Evolutionary conservation across 1,140 invertebrate species (phyloP).

Genomic region (Bacillus rossius): DNA sequence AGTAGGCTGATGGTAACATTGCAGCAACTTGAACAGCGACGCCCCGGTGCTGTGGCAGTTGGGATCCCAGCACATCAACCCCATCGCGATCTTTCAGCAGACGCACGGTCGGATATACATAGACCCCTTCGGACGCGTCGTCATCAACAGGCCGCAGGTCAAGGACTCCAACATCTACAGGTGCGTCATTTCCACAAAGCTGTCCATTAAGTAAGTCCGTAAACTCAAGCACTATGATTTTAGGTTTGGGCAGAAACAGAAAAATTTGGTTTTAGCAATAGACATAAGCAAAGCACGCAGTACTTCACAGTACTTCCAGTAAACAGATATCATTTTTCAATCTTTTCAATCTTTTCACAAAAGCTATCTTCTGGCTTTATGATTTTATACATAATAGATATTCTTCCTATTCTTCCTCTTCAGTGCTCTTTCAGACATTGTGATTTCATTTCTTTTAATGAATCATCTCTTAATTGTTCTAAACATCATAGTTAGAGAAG

Average conservation of each 20-base stretch:
- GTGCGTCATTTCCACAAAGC: conserved; percentile 30
- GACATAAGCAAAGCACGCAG: too few relatives aligned
- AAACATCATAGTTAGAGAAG: too few relatives aligned
- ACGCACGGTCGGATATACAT: conserved; percentile 43
- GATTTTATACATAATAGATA: too few relatives aligned
- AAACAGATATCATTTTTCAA: too few relatives aligned
- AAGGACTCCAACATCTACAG: conserved; percentile 50
- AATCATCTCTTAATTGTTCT: too few relatives aligned
- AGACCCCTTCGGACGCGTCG: conserved; percentile 41
- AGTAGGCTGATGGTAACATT: too few relatives aligned
- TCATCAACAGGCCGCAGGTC: conserved; percentile 43
- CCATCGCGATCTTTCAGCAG: conserved; percentile 35
- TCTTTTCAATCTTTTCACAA: too few relatives aligned
- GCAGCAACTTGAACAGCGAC: conserved; percentile 45
- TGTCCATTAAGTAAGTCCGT: background rate
- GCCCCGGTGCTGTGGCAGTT: conserved; percentile 47
- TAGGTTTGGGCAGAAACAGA: background rate
- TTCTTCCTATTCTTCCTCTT: too few relatives aligned
- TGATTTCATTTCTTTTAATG: too few relatives aligned
- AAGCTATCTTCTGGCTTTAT: too few relatives aligned
- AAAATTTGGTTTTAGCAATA: background rate
- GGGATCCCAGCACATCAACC: conserved; percentile 38
- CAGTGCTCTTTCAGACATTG: too few relatives aligned
- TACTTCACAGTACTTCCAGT: too few relatives aligned
- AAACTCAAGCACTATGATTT: background rate